Evolutionary conservation across 2,797 vertebrate species (phyloP).

Genomic region (Thunnus albacares): DNA sequence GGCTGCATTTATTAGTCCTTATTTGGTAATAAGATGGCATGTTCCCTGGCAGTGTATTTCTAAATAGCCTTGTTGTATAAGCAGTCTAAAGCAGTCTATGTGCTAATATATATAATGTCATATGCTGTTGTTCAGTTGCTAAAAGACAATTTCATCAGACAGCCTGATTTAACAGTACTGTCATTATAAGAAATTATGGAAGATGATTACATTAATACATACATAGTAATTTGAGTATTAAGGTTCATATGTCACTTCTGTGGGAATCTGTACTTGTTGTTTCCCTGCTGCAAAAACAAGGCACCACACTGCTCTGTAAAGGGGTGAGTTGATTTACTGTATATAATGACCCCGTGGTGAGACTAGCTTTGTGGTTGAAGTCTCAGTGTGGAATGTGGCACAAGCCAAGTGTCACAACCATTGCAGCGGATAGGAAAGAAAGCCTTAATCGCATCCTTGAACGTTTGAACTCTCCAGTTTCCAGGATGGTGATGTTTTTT

Average conservation of each 20-base stretch:
- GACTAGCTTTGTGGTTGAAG: conserved; percentile 59
- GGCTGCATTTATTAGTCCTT: background rate
- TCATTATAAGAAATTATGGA: conserved; percentile 4
- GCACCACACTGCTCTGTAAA: conserved; percentile 53
- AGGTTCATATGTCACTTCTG: conserved; percentile 4
- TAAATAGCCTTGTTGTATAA: conserved; percentile 26
- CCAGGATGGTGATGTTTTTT: conserved; percentile 63
- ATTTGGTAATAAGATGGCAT: conserved; percentile 15
- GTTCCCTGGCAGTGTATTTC: conserved; percentile 10
- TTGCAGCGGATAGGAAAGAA: conserved; percentile 36
- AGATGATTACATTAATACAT: conserved; percentile 6
- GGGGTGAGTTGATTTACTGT: conserved; percentile 69
- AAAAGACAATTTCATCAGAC: background rate
- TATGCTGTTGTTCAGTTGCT: conserved; percentile 13
- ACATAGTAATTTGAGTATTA: background rate
- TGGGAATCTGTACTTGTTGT: conserved; percentile 24
- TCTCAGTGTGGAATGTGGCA: conserved; percentile 53
- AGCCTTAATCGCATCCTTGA: conserved; percentile 74
- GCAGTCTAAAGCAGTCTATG: background rate
- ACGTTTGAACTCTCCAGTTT: conserved; percentile 74
- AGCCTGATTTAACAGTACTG: conserved; percentile 5
- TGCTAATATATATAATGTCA: conserved; percentile 30
- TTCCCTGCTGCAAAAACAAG: conserved; percentile 31
- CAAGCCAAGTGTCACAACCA: conserved; percentile 68
- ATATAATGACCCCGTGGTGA: conserved; percentile 61